These are phyloP conservation scores for Atta texana DNA, from an alignment of 1,140 invertebrate genomes.

Conservation along the genomic window DNA sequence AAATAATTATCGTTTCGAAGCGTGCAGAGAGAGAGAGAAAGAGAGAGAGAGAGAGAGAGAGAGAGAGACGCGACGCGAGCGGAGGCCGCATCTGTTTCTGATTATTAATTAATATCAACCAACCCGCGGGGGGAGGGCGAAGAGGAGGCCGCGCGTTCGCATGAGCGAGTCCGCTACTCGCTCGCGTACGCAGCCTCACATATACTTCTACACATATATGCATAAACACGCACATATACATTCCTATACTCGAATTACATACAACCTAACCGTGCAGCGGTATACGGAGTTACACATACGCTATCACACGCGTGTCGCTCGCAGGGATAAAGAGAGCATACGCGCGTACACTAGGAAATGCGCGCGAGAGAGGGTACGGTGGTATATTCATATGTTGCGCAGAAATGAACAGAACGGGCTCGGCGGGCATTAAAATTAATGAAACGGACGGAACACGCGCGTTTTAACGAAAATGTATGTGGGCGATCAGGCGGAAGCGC, in stretches of 20 bases:
- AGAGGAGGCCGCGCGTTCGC: conserved; percentile 74
- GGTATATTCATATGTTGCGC: conserved; percentile 82
- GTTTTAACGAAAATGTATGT: conserved; percentile 83
- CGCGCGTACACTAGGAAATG: conserved; percentile 45
- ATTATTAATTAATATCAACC: conserved; percentile 86
- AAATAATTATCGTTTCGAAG: conserved; percentile 83
- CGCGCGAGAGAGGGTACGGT: conserved; percentile 50
- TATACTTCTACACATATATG: background rate
- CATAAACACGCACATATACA: background rate
- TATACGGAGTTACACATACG: background rate
- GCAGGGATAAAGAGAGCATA: conserved; percentile 62
- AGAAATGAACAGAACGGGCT: conserved; percentile 83
- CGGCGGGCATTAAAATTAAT: conserved; percentile 84
- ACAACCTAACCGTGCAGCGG: too few relatives aligned
- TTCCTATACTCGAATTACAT: background rate
- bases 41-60: conserved; percentile 25
- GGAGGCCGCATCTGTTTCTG: conserved; percentile 85
- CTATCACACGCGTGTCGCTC: conserved; percentile 36
- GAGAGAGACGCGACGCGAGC: conserved; percentile 60
- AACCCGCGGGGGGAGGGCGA: conserved; percentile 66
- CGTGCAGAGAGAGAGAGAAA: conserved; percentile 54
- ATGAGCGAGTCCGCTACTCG: conserved; percentile 74
- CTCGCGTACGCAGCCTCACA: conserved; percentile 64
- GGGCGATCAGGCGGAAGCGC: conserved; percentile 81
- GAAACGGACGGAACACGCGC: conserved; percentile 83